phyloP scores from a whole-genome alignment of 2,797 vertebrate species.

The Tadarida brasiliensis region DNA sequence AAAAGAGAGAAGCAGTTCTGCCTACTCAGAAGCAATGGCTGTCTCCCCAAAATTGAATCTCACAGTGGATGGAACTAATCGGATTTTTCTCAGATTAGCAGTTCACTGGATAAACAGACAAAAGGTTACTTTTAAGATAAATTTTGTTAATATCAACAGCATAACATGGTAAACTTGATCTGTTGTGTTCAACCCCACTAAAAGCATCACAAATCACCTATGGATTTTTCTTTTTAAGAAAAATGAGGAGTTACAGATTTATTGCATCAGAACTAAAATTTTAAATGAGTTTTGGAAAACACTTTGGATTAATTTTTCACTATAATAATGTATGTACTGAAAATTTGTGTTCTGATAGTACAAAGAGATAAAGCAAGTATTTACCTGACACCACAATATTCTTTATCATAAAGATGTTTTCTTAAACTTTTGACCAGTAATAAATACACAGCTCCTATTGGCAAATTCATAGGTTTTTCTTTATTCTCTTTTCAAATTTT shows the following conservation, averaged over 20 bases:
- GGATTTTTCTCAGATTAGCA: constrained; percentile 73
- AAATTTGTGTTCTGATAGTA: background rate
- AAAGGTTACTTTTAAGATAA: constrained; percentile 73
- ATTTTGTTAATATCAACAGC: constrained; percentile 76
- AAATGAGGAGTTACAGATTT: constrained; percentile 34
- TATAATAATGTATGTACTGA: constrained; percentile 33
- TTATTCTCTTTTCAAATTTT: background rate
- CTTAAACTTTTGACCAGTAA: background rate
- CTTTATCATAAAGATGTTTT: background rate
- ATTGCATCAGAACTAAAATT: constrained; percentile 43
- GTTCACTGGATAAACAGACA: constrained; percentile 64
- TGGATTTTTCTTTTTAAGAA: constrained; percentile 53
- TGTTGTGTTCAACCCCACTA: background rate
- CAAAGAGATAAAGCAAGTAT: background rate
- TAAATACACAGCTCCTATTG: background rate
- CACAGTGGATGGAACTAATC: constrained; percentile 59
- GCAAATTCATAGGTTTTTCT: background rate
- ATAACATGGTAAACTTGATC: constrained; percentile 55
- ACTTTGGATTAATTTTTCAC: constrained; percentile 26
- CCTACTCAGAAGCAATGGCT: constrained; percentile 32
- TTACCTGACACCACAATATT: constrained; percentile 1
- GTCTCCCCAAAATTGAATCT: constrained; percentile 58
- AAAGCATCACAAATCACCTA: constrained; percentile 58
- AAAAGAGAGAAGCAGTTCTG: constrained; percentile 7
- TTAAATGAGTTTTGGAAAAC: constrained; percentile 38